These are phyloP conservation scores for Eonycteris spelaea DNA, from an alignment of 2,113 vertebrate species.

Conservation along the genomic window DNA sequence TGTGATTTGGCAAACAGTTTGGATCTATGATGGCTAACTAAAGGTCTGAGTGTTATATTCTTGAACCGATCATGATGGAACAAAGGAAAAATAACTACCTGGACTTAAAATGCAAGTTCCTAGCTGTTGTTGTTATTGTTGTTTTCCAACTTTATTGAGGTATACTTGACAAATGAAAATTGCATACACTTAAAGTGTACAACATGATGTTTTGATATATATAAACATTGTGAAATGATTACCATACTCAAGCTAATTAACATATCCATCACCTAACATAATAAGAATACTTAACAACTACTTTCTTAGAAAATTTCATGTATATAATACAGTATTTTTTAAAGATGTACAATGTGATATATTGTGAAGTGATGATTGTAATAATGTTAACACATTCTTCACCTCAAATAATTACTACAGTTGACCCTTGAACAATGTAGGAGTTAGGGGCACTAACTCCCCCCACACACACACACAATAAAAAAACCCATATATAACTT, in stretches of 20 bases:
- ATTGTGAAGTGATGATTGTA: not conserved
- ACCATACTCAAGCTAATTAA: not conserved
- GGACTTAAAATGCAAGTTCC: not conserved
- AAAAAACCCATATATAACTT: not conserved
- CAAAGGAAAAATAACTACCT: not conserved
- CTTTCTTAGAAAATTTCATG: not conserved
- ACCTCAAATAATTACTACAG: not conserved
- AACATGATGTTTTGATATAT: not conserved
- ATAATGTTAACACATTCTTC: not conserved
- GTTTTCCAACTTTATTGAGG: not conserved
- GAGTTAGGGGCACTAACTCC: not conserved
- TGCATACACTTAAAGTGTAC: not conserved
- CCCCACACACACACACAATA: not conserved
- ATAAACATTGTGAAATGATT: not conserved
- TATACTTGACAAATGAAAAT: not conserved
- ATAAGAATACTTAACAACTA: not conserved
- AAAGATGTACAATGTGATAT: not conserved
- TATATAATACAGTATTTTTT: not conserved
- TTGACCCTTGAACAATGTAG: not conserved
- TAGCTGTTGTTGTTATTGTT: not conserved
- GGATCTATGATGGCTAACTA: not conserved
- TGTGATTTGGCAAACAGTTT: not conserved
- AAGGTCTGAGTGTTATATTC: not conserved
- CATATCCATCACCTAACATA: not conserved
- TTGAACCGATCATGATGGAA: not conserved